Evolutionary conservation across 2,113 vertebrate genomes (phyloP).

Genomic region (Indicator maculatus): DNA sequence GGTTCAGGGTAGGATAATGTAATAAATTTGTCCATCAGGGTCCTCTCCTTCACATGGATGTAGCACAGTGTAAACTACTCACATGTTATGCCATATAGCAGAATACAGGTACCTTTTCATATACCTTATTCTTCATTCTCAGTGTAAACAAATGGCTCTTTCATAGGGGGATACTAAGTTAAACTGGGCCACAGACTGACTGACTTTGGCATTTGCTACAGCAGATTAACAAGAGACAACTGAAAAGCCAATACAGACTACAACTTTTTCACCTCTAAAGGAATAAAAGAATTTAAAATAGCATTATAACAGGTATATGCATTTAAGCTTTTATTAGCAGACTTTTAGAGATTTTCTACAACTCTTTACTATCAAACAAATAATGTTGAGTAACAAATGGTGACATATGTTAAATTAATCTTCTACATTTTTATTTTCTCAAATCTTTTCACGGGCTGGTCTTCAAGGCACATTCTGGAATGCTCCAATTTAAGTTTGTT

Average conservation of each 20-base stretch:
- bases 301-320: fast-evolving
- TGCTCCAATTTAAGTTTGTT: background rate
- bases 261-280: background rate
- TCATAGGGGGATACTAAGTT: constrained; percentile 10
- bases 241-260: background rate
- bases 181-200: constrained; percentile 26
- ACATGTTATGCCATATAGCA: constrained; percentile 61
- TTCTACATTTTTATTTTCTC: no score
- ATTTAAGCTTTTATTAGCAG: background rate
- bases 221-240: background rate
- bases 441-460: background rate
- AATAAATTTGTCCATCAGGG: background rate
- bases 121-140: constrained; percentile 29
- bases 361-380: fast-evolving
- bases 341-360: background rate
- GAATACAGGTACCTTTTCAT: constrained; percentile 21
- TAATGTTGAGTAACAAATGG: fast-evolving
- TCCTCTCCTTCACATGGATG: background rate
- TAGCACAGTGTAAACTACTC: constrained; percentile 10
- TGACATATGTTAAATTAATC: no score
- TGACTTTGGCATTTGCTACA: background rate
- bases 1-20: background rate
- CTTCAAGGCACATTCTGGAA: background rate
- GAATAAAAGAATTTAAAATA: background rate
- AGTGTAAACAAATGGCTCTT: constrained; percentile 34